Conservation (phyloP, 1,140 invertebrate species). For the Theocolax elegans region DNA sequence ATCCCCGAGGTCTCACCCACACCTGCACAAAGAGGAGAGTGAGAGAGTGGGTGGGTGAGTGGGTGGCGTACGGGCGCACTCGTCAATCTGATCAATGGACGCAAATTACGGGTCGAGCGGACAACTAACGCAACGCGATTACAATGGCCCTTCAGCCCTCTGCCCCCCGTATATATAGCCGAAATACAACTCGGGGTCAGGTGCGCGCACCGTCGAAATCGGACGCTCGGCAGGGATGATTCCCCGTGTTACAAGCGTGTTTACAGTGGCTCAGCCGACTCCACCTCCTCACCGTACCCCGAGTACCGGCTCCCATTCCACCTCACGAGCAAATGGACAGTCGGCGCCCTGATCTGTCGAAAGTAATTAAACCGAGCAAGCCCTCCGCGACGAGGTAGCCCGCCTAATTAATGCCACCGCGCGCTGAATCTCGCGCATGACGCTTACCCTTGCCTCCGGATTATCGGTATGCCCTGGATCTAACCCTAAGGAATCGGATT, state of each 20-base stretch:
- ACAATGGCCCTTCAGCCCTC: no score
- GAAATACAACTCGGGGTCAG: constrained; percentile 33
- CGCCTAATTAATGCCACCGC: constrained; percentile 63
- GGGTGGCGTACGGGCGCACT: constrained; percentile 47
- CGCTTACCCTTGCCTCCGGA: no score
- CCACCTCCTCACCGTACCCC: constrained; percentile 53
- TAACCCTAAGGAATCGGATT: no score
- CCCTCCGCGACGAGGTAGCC: constrained; percentile 49
- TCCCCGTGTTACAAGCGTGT: constrained; percentile 61
- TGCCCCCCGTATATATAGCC: no score
- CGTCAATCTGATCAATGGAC: constrained; percentile 61
- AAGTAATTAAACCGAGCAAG: constrained; percentile 66
- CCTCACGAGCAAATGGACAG: constrained; percentile 5
- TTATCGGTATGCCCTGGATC: neutral
- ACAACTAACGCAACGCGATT: constrained; percentile 59
- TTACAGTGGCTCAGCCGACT: constrained; percentile 64
- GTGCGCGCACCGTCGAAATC: constrained; percentile 17
- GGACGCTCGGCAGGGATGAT: constrained; percentile 46
- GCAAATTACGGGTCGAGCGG: constrained; percentile 58
- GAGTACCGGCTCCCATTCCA: neutral
- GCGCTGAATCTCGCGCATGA: no score
- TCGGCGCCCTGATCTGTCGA: constrained; percentile 57
- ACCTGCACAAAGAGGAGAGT: no score
- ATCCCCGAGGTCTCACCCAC: no score
- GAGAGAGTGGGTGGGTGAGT: no score